phyloP scores from a whole-genome alignment of 2,113 vertebrate genomes.

The Gorilla gorilla region DNA sequence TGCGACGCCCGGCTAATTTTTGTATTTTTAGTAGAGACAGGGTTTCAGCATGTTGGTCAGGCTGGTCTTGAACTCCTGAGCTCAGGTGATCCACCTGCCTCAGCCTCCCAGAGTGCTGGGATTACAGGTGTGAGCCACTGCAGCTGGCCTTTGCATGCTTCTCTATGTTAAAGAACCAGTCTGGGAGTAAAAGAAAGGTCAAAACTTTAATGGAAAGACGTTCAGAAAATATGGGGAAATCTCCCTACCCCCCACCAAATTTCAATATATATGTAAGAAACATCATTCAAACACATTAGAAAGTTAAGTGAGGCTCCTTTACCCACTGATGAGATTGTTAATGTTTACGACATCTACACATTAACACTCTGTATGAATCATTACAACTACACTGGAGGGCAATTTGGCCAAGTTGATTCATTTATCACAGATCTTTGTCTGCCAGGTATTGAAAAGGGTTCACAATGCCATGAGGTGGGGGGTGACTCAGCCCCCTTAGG shows the following conservation, averaged over 20 bases:
- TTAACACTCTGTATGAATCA: not conserved
- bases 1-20: no score
- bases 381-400: not conserved
- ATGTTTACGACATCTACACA: not conserved
- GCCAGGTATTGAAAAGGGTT: not conserved
- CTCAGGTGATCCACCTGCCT: no score
- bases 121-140: no score
- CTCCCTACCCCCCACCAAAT: no score
- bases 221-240: not conserved
- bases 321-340: not conserved
- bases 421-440: not conserved
- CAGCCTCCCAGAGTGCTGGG: no score
- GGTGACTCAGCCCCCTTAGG: not conserved
- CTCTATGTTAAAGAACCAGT: slow-evolving; percentile 96
- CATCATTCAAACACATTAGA: not conserved
- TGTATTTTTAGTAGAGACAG: no score
- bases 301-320: not conserved
- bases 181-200: slow-evolving; percentile 82
- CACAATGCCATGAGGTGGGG: not conserved
- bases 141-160: slow-evolving; percentile 84
- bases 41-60: no score
- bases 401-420: not conserved
- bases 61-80: no score
- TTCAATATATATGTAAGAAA: not conserved
- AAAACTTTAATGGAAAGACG: not conserved